These are phyloP conservation scores for Actinia equina DNA, from an alignment of 64 coral and sea anemone genomes.

Conservation along the genomic window DNA sequence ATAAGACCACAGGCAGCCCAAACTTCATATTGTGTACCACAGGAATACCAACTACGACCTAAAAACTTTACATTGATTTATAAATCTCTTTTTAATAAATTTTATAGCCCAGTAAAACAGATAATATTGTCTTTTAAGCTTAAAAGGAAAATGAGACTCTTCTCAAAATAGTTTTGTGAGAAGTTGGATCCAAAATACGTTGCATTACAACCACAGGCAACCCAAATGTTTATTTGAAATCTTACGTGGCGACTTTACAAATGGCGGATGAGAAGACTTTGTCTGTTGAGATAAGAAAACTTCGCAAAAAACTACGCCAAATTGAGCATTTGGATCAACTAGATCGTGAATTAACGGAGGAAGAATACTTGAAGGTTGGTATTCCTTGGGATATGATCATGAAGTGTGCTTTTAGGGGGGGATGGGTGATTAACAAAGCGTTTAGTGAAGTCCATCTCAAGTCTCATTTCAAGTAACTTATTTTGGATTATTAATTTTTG, in stretches of 20 bases:
- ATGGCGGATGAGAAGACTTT: conserved; percentile 20
- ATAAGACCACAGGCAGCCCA: too few relatives aligned
- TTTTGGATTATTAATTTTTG: too few relatives aligned
- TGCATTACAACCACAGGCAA: background rate
- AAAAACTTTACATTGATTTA: too few relatives aligned
- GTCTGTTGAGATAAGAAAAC: conserved; percentile 77
- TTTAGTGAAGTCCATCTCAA: background rate
- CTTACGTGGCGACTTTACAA: background rate
- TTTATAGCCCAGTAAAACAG: too few relatives aligned
- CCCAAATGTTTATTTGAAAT: background rate
- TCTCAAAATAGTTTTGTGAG: too few relatives aligned
- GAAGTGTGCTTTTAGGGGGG: background rate
- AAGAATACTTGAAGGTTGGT: conserved; percentile 72
- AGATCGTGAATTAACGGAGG: conserved; percentile 81
- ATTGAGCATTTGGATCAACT: conserved; percentile 80
- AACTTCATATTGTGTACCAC: too few relatives aligned
- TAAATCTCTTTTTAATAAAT: too few relatives aligned
- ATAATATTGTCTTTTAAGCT: too few relatives aligned
- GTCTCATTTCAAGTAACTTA: too few relatives aligned
- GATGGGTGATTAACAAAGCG: background rate
- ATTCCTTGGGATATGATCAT: background rate
- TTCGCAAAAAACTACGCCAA: conserved; percentile 93
- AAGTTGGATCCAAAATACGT: too few relatives aligned
- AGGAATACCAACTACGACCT: too few relatives aligned
- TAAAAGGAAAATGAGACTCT: too few relatives aligned